Base-by-base conservation (phyloP, 2,113 vertebrate species). In the Pelvicachromis taeniatus region DNA sequence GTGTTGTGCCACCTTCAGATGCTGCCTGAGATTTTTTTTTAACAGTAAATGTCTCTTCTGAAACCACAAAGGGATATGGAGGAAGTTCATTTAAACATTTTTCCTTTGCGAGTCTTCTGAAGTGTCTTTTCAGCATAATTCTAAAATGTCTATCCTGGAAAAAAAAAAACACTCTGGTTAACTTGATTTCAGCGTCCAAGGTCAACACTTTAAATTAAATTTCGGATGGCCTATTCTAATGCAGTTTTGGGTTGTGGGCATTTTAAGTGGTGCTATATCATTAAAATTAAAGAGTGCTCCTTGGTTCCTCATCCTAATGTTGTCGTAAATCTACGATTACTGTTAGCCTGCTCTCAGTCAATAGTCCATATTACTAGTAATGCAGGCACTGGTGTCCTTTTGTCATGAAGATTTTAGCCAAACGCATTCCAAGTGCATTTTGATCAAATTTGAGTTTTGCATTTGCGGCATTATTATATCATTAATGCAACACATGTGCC, bases 231-330 rank as follows among this genome's bases (percentile, higher is more conserved):
- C 82, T 80, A 79, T 89, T 89, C 87, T 87, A 87, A 84, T 92
- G 91, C 54, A 86, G 86, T 89, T 91, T 91, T 80, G 88, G 84
- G 61, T 90, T 91, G 81, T 83, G 86, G 85, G 80, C 63, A 75
- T 63, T 90, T 90, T 63, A 81, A 89, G 81, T 90, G 56, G 80
- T 77, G 80, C 81, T 94, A 56, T 82, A 90, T 94, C 93, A 92
- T 91, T 88, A 77, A 92, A 95, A 92, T 95, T 83, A 95, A 93
- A 94, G 92, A 90, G 91, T 88, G 48, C 80, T 80, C 29, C 87
- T 85, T 88, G 82, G 85, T 89, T 90, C 88, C 91, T 93, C 86
- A 87, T 94, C 83, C 84, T 94, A 84, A 95, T 94, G 92, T 92
- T 93, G 87, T 93, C 92, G 88, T 94, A 87, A 90, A 82, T 90